Evolutionary conservation across 2,113 vertebrate genomes (phyloP).

Genomic region (Setophaga petechia): DNA sequence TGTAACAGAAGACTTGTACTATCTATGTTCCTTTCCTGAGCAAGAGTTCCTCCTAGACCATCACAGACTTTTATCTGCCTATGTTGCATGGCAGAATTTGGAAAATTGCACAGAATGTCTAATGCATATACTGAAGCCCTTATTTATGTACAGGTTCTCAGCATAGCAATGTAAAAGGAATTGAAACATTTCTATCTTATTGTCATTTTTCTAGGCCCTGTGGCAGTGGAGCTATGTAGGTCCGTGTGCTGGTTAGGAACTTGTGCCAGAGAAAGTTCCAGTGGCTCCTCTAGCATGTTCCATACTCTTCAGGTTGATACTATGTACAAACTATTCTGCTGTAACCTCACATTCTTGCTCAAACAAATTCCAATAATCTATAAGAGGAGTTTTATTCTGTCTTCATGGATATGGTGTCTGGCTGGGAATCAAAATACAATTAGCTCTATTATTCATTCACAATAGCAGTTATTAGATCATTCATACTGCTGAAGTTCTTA

Average conservation of each 20-base stretch:
- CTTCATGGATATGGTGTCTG: neutral
- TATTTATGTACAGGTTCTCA: neutral
- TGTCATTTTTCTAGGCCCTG: neutral
- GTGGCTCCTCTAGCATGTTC: neutral
- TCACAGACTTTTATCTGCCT: neutral
- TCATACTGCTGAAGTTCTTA: neutral
- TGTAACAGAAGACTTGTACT: neutral
- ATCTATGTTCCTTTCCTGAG: neutral
- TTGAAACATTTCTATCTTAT: neutral
- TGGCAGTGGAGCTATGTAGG: fast-evolving
- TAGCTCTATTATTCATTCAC: neutral
- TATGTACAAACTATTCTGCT: neutral
- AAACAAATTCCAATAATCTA: neutral
- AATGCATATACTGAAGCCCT: neutral
- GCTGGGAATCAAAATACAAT: neutral
- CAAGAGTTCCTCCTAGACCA: neutral
- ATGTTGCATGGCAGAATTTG: fast-evolving
- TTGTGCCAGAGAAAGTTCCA: neutral
- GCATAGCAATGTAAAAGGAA: neutral
- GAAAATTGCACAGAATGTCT: neutral
- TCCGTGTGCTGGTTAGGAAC: neutral
- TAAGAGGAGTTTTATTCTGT: neutral
- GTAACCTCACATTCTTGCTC: neutral
- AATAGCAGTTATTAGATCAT: neutral
- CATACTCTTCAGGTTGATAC: neutral